Base-by-base conservation (phyloP, 2,113 vertebrate genomes). In the Nothoprocta perdicaria region DNA sequence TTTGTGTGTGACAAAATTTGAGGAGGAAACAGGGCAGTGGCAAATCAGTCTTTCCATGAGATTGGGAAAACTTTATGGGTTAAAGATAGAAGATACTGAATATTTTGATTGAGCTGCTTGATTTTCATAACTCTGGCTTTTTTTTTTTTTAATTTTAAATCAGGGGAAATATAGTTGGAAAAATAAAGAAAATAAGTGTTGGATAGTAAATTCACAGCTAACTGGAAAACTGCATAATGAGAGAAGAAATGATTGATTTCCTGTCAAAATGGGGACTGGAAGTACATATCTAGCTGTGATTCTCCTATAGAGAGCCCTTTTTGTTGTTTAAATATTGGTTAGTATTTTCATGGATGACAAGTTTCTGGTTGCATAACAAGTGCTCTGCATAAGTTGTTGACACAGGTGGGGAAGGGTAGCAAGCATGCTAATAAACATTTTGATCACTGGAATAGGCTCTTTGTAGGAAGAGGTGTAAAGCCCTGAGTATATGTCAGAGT, bases 191-290 rank as follows among this genome's bases (percentile, higher is more conserved):
- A 48, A 48, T 17, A 46, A 22, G 3, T 58, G 35, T 27, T 80
- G 24, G 12, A 80, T 69, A 77, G 29, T 84, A 90, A 86, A 92
- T 72, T 72, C 48, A 50, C 46, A 60, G 55, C 23, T 8, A 17
- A 7, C 62, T 78, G 31, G 69, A 71, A 92, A 88, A 71, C 21
- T 46, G 27, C 18, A 66, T 29, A 17, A 50, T 50, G 83, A 74
- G 73, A 93, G 21, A 53, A 73, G 15, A 41, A 78, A 63, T 78
- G 65, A 86, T 74, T 50, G 50, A 90, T 94, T 92, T 71, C 21
- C 45, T 92, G 65, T 86, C 80, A 72, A 60, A 72, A 72, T 81
- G 23, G 84, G 68, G 52, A 35, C 15, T 21, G 29, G 29, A 3
- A 10, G 31, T 60, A 19, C 62, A n/a, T 38, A 80, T 66, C 5